These are phyloP conservation scores for Gorsachius goisagi DNA, from an alignment of 2,113 vertebrate genomes.

Conservation along the genomic window DNA sequence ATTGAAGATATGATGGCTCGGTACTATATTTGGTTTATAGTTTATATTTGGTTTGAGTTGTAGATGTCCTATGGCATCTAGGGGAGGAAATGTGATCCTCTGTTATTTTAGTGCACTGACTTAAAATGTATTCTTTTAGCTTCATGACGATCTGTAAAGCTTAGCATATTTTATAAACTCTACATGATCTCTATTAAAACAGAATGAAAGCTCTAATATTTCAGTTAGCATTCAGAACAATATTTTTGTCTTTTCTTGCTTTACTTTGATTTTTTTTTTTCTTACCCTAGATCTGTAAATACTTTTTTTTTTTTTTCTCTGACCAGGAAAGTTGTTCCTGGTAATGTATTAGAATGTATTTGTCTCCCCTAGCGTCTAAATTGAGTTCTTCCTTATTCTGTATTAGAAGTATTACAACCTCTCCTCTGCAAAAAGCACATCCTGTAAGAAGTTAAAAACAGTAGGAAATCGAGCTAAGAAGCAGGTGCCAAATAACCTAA, in stretches of 20 bases:
- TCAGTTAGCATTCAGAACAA: not conserved
- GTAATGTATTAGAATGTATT: not conserved
- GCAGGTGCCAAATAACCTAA: conserved; percentile 48
- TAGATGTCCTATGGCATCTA: not conserved
- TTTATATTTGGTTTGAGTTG: conserved; percentile 33
- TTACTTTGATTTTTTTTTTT: not conserved
- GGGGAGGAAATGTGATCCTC: not conserved
- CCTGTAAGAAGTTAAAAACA: conserved; percentile 25
- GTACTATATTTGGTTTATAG: not conserved
- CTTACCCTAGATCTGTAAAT: not conserved
- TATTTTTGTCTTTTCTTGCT: not conserved
- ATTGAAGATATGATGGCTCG: not conserved
- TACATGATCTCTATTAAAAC: not conserved
- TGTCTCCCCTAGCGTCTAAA: not conserved
- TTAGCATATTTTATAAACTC: not conserved
- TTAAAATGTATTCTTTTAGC: not conserved
- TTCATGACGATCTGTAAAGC: not conserved
- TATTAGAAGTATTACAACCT: not conserved
- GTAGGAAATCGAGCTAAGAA: conserved; percentile 38
- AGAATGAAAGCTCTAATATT: not conserved
- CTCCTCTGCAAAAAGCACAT: not conserved
- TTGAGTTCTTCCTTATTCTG: not conserved
- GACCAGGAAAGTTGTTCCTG: not conserved
- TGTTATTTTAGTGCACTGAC: not conserved
- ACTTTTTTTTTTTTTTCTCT: not conserved